These are phyloP conservation scores for Strix uralensis DNA, from an alignment of 2,113 vertebrate species.

Conservation along the genomic window DNA sequence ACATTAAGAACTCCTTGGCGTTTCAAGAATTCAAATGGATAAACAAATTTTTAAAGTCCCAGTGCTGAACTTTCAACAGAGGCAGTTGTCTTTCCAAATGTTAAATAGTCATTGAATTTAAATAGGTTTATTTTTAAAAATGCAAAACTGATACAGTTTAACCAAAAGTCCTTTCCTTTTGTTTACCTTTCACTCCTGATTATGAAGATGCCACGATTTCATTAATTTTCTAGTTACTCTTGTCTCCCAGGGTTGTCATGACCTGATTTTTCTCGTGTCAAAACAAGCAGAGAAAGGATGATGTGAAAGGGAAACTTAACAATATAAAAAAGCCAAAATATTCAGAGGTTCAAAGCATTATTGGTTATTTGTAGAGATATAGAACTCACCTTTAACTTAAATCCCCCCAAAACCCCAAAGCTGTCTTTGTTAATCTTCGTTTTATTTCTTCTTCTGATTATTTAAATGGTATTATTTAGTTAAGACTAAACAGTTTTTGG, in stretches of 20 bases:
- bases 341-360: neutral
- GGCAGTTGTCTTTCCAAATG: neutral
- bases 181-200: neutral
- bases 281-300: neutral
- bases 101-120: constrained; percentile 16
- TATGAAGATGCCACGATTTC: neutral
- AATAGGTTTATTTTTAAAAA: constrained; percentile 8
- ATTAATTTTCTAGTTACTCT: neutral
- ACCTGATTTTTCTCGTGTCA: neutral
- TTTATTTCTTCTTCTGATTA: neutral
- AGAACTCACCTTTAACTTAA: neutral
- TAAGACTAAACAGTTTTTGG: neutral
- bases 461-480: neutral
- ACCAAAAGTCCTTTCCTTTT: neutral
- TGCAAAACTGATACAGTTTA: neutral
- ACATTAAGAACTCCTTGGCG: neutral
- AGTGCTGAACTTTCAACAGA: neutral
- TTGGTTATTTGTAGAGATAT: neutral
- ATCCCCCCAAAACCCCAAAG: neutral
- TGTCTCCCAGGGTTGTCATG: neutral
- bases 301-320: neutral
- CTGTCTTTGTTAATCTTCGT: neutral
- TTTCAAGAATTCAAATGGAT: constrained; percentile 7
- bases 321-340: neutral
- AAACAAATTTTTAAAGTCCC: neutral